These are phyloP conservation scores for Enteromius trimaculatus DNA, from an alignment of 2,797 vertebrate genomes.

Conservation along the genomic window DNA sequence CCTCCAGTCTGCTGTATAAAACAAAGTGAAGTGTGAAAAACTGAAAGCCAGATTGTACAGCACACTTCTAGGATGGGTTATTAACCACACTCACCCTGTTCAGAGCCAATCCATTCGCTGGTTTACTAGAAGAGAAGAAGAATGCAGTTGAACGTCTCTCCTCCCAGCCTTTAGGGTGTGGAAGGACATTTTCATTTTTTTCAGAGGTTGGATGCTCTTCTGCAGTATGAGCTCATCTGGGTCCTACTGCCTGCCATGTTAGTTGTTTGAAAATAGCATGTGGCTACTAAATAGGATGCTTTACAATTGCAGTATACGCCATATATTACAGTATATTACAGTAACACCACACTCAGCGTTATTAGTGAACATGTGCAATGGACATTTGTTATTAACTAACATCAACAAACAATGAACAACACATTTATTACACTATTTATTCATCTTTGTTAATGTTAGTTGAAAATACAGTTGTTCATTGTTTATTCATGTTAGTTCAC, in stretches of 20 bases:
- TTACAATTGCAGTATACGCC: neutral
- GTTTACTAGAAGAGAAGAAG: conserved; percentile 46
- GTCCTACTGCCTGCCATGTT: conserved; percentile 68
- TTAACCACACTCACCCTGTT: neutral
- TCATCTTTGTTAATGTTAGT: no score
- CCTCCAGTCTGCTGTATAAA: conserved; percentile 53
- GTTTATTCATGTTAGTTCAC: no score
- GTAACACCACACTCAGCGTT: neutral
- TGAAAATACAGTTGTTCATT: no score
- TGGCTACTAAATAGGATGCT: neutral
- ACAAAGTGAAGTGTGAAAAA: neutral
- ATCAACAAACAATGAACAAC: no score
- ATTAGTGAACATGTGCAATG: neutral
- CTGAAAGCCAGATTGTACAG: neutral
- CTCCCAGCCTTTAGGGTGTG: conserved; percentile 73
- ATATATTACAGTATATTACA: no score
- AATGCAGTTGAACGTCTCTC: conserved; percentile 74
- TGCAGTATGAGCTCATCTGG: conserved; percentile 67
- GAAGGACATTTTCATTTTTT: conserved; percentile 66
- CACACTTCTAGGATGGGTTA: neutral
- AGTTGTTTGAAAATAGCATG: neutral
- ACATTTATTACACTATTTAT: no score
- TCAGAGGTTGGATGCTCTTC: conserved; percentile 53
- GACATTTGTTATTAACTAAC: no score
- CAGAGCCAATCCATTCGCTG: conserved; percentile 8